phyloP scores from a whole-genome alignment of 2,113 vertebrate species.

The Dipodomys spectabilis region DNA sequence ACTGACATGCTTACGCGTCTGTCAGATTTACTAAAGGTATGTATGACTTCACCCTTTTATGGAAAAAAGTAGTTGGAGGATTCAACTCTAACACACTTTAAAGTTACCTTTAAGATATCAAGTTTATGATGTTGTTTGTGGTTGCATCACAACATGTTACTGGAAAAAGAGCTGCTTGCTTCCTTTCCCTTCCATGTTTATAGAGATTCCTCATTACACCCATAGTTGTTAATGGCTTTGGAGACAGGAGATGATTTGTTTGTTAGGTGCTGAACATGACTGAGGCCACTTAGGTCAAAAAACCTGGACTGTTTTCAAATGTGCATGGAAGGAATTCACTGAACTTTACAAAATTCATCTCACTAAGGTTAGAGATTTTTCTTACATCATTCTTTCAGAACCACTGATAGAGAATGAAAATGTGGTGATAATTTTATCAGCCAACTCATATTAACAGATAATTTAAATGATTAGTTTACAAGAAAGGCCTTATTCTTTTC shows the following conservation, averaged over 20 bases:
- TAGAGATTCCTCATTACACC: constrained; percentile 59
- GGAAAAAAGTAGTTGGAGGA: constrained; percentile 63
- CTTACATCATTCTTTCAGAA: constrained; percentile 72
- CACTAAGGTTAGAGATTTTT: constrained; percentile 74
- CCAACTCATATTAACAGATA: constrained; percentile 64
- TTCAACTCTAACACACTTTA: constrained; percentile 61
- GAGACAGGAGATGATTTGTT: constrained; percentile 75
- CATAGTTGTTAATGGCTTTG: constrained; percentile 66
- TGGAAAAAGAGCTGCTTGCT: constrained; percentile 53
- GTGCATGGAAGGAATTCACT: constrained; percentile 66
- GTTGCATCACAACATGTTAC: constrained; percentile 55
- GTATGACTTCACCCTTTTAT: constrained; percentile 69
- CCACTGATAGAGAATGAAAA: constrained; percentile 70
- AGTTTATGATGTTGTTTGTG: constrained; percentile 58
- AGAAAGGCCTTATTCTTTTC: constrained; percentile 26
- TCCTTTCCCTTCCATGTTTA: constrained; percentile 56
- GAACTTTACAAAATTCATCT: constrained; percentile 75
- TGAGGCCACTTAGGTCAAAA: constrained; percentile 75
- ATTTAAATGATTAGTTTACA: constrained; percentile 43
- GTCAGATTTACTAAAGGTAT: constrained; percentile 96
- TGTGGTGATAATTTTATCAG: constrained; percentile 44
- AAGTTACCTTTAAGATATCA: constrained; percentile 58
- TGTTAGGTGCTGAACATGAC: constrained; percentile 72
- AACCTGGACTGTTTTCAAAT: constrained; percentile 68
- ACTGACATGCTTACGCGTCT: constrained; percentile 98